Conservation (phyloP, 2,888 invertebrate genomes). For the Venustoraphidia nigricollis region DNA sequence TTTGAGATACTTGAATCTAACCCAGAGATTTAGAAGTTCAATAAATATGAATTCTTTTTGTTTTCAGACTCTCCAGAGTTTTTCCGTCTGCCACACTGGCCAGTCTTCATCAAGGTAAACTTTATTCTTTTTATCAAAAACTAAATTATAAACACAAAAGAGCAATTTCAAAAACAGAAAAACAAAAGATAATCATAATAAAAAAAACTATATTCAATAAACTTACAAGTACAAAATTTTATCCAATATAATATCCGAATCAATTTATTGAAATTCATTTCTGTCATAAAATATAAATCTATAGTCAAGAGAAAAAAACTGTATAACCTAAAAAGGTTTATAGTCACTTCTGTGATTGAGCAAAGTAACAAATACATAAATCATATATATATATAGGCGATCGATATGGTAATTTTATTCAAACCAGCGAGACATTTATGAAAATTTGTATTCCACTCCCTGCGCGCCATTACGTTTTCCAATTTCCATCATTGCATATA, state of each 20-base stretch:
- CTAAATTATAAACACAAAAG: not conserved
- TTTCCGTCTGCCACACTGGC: constrained; percentile 66
- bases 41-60: constrained; percentile 19
- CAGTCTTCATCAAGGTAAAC: constrained; percentile 57
- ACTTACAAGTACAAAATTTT: not conserved
- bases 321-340: too few relatives aligned
- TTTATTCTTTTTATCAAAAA: constrained; percentile 1
- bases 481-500: constrained; percentile 4
- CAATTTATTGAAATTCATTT: not conserved
- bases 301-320: too few relatives aligned
- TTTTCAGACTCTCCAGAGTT: constrained; percentile 63
- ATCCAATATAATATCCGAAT: not conserved
- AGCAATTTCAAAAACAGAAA: not conserved
- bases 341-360: too few relatives aligned
- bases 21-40: not conserved
- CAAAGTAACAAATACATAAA: too few relatives aligned
- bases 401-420: too few relatives aligned
- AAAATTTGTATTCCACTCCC: not conserved
- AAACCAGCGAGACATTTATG: not conserved
- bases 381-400: too few relatives aligned
- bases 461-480: constrained; percentile 6
- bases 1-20: too few relatives aligned
- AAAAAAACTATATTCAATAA: not conserved
- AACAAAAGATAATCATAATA: too few relatives aligned
- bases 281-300: not conserved